phyloP scores from a whole-genome alignment of 2,113 vertebrate genomes.

The Megalops atlanticus region DNA sequence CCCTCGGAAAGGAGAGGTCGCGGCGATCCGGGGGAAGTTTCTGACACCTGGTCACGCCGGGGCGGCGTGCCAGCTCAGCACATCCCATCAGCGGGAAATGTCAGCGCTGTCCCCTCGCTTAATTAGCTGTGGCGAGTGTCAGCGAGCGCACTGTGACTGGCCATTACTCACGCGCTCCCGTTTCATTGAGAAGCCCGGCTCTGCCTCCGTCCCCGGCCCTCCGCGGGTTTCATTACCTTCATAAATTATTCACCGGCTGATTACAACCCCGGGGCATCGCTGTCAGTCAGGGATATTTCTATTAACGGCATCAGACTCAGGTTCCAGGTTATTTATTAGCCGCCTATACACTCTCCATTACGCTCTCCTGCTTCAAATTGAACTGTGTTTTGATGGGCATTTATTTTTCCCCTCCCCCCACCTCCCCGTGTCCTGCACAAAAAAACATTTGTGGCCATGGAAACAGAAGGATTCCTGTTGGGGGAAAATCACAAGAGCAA shows the following conservation, averaged over 20 bases:
- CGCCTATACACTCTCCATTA: conserved; percentile 44
- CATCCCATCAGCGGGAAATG: neutral
- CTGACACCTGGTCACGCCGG: neutral
- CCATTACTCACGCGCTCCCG: conserved; percentile 8
- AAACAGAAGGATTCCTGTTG: conserved; percentile 6
- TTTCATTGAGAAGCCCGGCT: neutral
- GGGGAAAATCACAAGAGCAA: neutral
- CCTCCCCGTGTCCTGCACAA: no score
- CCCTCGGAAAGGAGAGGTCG: neutral
- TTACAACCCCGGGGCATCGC: conserved; percentile 10
- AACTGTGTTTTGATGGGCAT: neutral
- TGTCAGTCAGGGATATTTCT: conserved; percentile 27
- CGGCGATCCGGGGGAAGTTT: neutral
- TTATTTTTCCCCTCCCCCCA: neutral
- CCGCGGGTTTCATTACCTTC: conserved; percentile 25
- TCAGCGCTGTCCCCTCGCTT: neutral
- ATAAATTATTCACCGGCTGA: conserved; percentile 35
- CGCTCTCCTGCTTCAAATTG: neutral
- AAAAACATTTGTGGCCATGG: neutral
- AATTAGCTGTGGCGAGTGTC: conserved; percentile 8
- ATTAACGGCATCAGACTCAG: conserved; percentile 17
- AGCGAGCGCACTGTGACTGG: neutral
- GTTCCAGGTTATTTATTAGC: conserved; percentile 14
- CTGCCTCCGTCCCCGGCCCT: neutral
- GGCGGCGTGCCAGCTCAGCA: neutral